These are phyloP conservation scores for Caenorhabditis afra DNA, from an alignment of 2,888 invertebrate genomes.

Conservation along the genomic window DNA sequence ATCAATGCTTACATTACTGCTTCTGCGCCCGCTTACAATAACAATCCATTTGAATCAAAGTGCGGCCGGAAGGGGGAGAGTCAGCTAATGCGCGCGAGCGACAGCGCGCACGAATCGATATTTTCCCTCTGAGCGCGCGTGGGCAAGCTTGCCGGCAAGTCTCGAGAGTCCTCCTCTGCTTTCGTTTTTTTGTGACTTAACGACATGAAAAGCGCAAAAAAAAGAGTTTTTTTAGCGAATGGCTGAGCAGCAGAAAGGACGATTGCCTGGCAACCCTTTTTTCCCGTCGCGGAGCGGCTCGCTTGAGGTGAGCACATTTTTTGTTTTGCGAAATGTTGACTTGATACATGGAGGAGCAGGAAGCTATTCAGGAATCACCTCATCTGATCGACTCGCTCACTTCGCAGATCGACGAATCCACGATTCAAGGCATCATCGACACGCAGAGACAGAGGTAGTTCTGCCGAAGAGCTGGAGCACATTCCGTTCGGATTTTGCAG, in stretches of 20 bases:
- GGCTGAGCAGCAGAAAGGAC: slow-evolving; percentile 12
- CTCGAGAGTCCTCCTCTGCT: background rate
- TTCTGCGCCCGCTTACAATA: too few relatives aligned
- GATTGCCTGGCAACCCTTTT: slow-evolving; percentile 46
- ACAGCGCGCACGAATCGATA: slow-evolving; percentile 16
- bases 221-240: background rate
- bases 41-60: too few relatives aligned
- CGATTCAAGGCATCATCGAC: slow-evolving; percentile 75
- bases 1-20: too few relatives aligned
- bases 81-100: slow-evolving; percentile 25
- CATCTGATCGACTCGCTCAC: slow-evolving; percentile 64
- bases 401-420: slow-evolving; percentile 74
- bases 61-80: slow-evolving; percentile 4
- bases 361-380: slow-evolving; percentile 50
- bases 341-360: too few relatives aligned
- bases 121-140: slow-evolving; percentile 8
- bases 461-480: background rate
- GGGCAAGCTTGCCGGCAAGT: too few relatives aligned
- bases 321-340: background rate
- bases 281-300: slow-evolving; percentile 49
- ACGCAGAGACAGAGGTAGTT: slow-evolving; percentile 73
- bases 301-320: background rate
- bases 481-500: slow-evolving; percentile 44
- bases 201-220: too few relatives aligned
- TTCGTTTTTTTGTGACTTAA: background rate